phyloP scores from a whole-genome alignment of 2,888 invertebrate genomes.

The Lasioglossum marginatum region DNA sequence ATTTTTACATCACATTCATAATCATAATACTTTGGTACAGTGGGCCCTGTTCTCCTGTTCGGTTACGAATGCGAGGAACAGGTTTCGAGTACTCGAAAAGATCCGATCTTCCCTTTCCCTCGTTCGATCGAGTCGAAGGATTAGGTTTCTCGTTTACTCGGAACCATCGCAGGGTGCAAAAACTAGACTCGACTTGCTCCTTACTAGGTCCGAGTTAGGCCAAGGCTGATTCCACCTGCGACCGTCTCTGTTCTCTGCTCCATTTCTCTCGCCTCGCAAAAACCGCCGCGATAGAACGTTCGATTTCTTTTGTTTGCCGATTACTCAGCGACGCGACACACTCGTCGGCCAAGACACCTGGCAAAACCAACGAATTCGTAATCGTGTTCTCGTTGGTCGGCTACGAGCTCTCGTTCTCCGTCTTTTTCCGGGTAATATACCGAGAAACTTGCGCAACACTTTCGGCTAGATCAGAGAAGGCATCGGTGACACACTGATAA shows the following conservation, averaged over 20 bases:
- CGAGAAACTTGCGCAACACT: background rate
- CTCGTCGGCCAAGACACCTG: background rate
- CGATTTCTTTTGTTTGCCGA: background rate
- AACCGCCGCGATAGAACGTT: background rate
- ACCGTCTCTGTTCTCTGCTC: background rate
- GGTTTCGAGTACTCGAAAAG: constrained; percentile 7
- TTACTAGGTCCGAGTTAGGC: constrained; percentile 4
- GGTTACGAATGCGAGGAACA: constrained; percentile 34
- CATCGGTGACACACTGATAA: background rate
- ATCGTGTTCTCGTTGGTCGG: background rate
- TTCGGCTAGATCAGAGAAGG: background rate
- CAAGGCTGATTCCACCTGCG: constrained; percentile 4
- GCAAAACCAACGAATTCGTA: background rate
- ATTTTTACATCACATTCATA: no score
- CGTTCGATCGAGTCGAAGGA: background rate
- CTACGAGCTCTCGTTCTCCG: background rate
- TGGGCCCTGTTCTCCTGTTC: background rate
- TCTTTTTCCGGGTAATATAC: background rate
- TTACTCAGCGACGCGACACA: background rate
- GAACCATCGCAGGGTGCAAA: background rate
- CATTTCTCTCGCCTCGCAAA: background rate
- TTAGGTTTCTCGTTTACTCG: constrained; percentile 13
- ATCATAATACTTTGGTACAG: background rate
- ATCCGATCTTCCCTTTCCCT: background rate
- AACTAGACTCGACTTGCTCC: background rate